Base-by-base conservation (phyloP, 1,140 invertebrate genomes). In the Alviniconcha marisindica region DNA sequence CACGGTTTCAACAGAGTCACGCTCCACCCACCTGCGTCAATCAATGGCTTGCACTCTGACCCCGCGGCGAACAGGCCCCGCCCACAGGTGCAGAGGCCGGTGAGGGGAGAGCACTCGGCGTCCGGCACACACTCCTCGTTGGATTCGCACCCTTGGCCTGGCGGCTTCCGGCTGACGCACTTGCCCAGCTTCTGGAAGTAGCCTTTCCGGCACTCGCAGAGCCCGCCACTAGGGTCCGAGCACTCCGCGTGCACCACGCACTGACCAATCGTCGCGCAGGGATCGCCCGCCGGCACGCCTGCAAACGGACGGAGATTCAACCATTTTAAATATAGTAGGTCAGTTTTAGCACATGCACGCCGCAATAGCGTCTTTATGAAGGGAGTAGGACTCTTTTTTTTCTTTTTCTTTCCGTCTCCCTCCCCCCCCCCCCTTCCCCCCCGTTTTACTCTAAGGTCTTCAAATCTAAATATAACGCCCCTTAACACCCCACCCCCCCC, bases 181-280 rank as follows among this genome's bases (percentile, higher is more conserved):
- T 81, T 66, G 40, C 81, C 81, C 51, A 73, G 48, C 33, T 85
- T 60, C 33, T 24, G 44, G 40, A 79, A 85, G 38, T 44, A 69
- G n/a, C 76, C 84, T 33, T 69, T 51, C 4, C 69, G 24, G 42
- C 84, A 85, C 48, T 79, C 40, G 69, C 84, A 85, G 10, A 24
- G 31, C 33, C 80, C 81, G 31, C 42, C 79, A 14, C n/a, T 40
- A 3, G 66, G 24, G 54, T 77, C 69, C 0, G 56, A 66, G 78
- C 78, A 85, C 38, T 85, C 80, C 10, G 84, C 69, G 63, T 82
- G 56, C 33, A 78, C 54, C 24, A 85, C 42, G 42, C 84, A 85
- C 76, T 85, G 80, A n/a, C 63, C 81, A 10, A 73, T 24, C 14
- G 76, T 54, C 33, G 48, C 38, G 73, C 84, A 85, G 7, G 44